These are phyloP conservation scores for Corythornis vintsioides DNA, from an alignment of 2,113 vertebrate species.

Conservation along the genomic window DNA sequence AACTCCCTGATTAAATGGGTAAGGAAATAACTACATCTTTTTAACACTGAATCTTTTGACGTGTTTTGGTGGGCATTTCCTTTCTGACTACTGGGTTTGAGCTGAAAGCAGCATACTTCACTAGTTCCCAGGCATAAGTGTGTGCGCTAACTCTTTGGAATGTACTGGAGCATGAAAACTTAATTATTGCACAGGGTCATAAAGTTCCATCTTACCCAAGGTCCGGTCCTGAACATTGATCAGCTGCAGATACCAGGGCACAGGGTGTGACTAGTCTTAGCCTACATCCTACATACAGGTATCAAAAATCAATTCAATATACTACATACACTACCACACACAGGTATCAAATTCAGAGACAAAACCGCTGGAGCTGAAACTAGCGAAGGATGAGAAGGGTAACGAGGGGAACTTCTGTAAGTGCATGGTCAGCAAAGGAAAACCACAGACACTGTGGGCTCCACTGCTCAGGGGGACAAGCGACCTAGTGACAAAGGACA, in stretches of 20 bases:
- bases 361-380: background rate
- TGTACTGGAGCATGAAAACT: background rate
- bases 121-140: background rate
- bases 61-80: background rate
- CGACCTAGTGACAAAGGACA: background rate
- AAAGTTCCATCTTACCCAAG: background rate
- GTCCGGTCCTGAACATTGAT: background rate
- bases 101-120: background rate
- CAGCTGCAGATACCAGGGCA: background rate
- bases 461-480: background rate
- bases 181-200: background rate
- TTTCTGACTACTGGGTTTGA: background rate
- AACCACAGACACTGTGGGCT: background rate
- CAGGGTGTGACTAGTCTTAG: background rate
- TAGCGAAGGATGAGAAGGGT: background rate
- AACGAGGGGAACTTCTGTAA: background rate
- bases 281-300: background rate
- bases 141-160: background rate
- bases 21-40: background rate
- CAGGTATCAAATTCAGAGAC: background rate
- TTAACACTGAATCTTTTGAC: background rate
- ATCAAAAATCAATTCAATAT: background rate
- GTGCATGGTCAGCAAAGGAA: background rate
- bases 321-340: background rate
- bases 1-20: background rate